Evolutionary conservation across 2,797 vertebrate genomes (phyloP).

Genomic region (Anomalospiza imberbis): DNA sequence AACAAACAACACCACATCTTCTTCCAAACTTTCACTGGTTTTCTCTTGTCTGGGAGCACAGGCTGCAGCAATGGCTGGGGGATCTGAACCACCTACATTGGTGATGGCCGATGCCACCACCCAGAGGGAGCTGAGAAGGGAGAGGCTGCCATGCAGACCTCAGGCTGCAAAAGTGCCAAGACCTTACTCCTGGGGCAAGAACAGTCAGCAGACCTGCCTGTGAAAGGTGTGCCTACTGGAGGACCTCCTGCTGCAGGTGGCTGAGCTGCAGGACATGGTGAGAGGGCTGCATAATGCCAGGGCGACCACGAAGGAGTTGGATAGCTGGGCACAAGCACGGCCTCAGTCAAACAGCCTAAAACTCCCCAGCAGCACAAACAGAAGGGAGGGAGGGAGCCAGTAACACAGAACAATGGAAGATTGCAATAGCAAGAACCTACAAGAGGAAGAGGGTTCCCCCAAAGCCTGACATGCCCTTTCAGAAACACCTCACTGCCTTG

Average conservation of each 20-base stretch:
- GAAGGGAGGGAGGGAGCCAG: not conserved
- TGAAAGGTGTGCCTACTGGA: rapidly evolving
- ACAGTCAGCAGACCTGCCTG: not conserved
- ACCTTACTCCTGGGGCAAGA: not conserved
- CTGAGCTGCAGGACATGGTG: not conserved
- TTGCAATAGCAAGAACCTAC: rapidly evolving
- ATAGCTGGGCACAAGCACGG: not conserved
- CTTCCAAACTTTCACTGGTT: not conserved
- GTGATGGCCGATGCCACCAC: not conserved
- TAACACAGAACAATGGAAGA: not conserved
- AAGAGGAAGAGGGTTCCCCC: not conserved
- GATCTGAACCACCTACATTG: not conserved
- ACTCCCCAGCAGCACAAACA: too few species aligned
- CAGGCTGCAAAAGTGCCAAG: not conserved
- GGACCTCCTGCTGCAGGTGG: not conserved
- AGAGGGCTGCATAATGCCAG: not conserved
- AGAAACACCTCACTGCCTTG: not conserved
- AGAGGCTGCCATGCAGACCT: not conserved
- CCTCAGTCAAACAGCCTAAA: not conserved
- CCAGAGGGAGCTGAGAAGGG: not conserved
- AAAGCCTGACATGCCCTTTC: not conserved
- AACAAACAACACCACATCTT: not conserved
- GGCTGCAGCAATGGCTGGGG: not conserved
- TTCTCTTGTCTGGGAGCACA: not conserved
- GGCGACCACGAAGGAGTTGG: not conserved